A percentile compares a stretch with the other conserved stretches of the same genome.
Conservation (phyloP, 2,797 vertebrate species). For the Protonibea diacanthus region DNA sequence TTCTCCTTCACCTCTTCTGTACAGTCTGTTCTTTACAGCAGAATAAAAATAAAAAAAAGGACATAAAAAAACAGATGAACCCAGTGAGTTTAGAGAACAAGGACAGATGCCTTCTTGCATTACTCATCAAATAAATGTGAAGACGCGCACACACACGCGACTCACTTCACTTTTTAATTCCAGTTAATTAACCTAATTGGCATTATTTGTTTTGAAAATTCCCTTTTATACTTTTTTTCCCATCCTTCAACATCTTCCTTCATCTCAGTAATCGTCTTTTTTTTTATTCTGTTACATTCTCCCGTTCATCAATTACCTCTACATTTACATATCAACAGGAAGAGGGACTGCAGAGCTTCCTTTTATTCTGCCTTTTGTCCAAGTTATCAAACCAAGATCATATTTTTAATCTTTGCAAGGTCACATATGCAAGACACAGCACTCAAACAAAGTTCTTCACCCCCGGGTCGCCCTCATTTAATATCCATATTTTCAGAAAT, state of each 20-base stretch:
- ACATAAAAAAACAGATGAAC: neutral
- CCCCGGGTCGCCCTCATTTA: slow-evolving; percentile 26
- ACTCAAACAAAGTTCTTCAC: slow-evolving; percentile 34
- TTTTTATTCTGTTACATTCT: slow-evolving; percentile 54
- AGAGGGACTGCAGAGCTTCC: neutral
- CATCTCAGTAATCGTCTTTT: slow-evolving; percentile 47
- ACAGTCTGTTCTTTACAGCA: slow-evolving; percentile 5
- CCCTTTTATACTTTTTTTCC: slow-evolving; percentile 9
- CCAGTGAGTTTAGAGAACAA: neutral
- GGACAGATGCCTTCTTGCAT: slow-evolving; percentile 17
- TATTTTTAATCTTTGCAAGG: slow-evolving; percentile 38
- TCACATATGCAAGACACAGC: slow-evolving; percentile 39
- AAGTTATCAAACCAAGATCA: slow-evolving; percentile 33
- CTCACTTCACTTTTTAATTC: slow-evolving; percentile 40
- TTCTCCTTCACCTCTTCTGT: neutral
- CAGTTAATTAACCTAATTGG: slow-evolving; percentile 53
- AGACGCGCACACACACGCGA: slow-evolving; percentile 10
- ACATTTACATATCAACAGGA: slow-evolving; percentile 38
- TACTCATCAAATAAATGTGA: slow-evolving; percentile 37
- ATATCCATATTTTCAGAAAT: slow-evolving; percentile 39
- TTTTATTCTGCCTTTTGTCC: slow-evolving; percentile 35
- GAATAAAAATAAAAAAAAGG: slow-evolving; percentile 5
- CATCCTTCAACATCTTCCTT: slow-evolving; percentile 34
- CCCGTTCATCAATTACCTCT: slow-evolving; percentile 28
- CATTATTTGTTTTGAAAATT: slow-evolving; percentile 45